Conservation (phyloP, 1,140 invertebrate species). For the Pteromalus puparum region DNA sequence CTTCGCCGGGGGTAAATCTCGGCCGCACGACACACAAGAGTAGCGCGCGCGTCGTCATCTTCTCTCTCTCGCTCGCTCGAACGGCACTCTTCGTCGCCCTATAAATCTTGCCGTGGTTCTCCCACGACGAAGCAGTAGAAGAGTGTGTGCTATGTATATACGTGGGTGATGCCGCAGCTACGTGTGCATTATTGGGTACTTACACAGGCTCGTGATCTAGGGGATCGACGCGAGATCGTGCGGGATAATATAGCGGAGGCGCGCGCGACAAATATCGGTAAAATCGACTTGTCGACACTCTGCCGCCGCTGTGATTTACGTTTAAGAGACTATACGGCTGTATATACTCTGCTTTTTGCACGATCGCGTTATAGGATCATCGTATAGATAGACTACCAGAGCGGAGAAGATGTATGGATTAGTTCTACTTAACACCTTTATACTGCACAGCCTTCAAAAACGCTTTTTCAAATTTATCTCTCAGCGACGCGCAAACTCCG, state of each 20-base stretch:
- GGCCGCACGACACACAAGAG: conserved; percentile 41
- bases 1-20: conserved; percentile 16
- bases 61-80: conserved; percentile 49
- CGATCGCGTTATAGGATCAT: too few relatives aligned
- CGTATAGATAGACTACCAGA: too few relatives aligned
- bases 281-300: neutral
- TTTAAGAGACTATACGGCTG: too few relatives aligned
- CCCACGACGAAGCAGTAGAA: neutral
- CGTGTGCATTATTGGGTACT: neutral
- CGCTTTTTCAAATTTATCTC: too few relatives aligned
- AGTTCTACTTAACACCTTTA: too few relatives aligned
- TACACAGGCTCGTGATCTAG: neutral
- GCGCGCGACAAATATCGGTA: neutral
- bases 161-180: too few relatives aligned
- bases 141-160: too few relatives aligned
- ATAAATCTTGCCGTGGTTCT: conserved; percentile 62
- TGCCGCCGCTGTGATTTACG: too few relatives aligned
- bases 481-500: too few relatives aligned
- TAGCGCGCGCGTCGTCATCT: neutral
- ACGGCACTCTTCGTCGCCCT: conserved; percentile 51
- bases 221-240: neutral
- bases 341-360: too few relatives aligned
- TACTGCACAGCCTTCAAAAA: too few relatives aligned
- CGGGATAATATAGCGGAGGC: neutral
- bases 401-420: too few relatives aligned